A percentile compares a stretch with the other conserved stretches of the same genome.
Conservation (phyloP, 2,113 vertebrate genomes). For the Cochlearius cochlearius region DNA sequence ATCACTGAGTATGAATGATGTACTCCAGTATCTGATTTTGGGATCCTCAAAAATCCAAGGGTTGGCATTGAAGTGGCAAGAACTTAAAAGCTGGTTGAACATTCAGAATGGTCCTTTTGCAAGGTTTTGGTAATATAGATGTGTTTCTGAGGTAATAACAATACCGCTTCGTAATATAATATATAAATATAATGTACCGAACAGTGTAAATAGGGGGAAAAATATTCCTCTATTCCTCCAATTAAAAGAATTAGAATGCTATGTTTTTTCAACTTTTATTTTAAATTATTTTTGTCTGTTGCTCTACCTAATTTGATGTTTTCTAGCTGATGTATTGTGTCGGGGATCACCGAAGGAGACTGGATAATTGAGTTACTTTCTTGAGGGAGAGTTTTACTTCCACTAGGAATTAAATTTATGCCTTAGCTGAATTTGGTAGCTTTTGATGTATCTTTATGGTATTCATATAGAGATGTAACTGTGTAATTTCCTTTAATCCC, state of each 20-base stretch:
- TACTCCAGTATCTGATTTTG: not conserved
- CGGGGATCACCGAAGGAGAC: rapidly evolving
- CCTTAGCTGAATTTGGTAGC: not conserved
- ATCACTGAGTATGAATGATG: not conserved
- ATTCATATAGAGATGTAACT: not conserved
- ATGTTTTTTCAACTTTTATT: not conserved
- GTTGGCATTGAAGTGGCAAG: rapidly evolving
- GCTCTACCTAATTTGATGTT: not conserved
- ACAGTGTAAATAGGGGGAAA: rapidly evolving
- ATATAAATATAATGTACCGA: not conserved
- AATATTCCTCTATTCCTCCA: not conserved
- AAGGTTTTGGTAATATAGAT: not conserved
- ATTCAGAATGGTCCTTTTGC: not conserved
- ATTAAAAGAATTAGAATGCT: not conserved
- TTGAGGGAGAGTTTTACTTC: not conserved
- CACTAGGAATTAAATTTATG: not conserved
- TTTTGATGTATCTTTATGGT: slow-evolving; percentile 14
- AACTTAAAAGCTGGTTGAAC: not conserved
- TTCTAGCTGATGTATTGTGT: not conserved
- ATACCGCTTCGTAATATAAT: not conserved
- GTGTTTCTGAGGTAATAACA: not conserved
- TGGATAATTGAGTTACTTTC: not conserved
- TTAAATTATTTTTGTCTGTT: not conserved
- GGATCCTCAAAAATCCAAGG: not conserved
- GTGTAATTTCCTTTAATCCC: slow-evolving; percentile 40